phyloP scores from a whole-genome alignment of 1,140 invertebrate genomes.

The Leptopilina clavipes region DNA sequence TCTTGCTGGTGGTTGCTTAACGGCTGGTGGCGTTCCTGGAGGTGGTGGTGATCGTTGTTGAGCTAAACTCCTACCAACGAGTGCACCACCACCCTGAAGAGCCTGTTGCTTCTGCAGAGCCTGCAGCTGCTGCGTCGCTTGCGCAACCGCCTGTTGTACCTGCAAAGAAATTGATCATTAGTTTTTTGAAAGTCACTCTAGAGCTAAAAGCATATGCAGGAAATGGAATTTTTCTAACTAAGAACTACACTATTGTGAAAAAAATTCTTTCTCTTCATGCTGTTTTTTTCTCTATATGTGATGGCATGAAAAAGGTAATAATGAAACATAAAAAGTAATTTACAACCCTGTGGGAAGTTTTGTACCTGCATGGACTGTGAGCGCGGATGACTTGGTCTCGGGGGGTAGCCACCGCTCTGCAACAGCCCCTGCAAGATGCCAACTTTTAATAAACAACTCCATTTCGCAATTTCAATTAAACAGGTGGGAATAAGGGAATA shows the following conservation, averaged over 20 bases:
- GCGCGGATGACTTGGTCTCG: constrained; percentile 71
- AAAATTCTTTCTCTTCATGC: constrained; percentile 21
- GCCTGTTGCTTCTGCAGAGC: constrained; percentile 86
- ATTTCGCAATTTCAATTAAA: background rate
- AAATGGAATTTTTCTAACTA: background rate
- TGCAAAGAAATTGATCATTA: constrained; percentile 61
- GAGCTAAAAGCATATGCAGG: background rate
- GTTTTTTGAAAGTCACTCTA: constrained; percentile 2
- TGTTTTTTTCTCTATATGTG: background rate
- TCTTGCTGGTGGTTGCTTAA: constrained; percentile 75
- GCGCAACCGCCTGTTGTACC: constrained; percentile 86
- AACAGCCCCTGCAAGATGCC: constrained; percentile 72
- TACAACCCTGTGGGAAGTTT: constrained; percentile 49
- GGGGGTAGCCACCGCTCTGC: constrained; percentile 70
- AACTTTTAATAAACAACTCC: constrained; percentile 32
- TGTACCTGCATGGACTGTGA: constrained; percentile 74
- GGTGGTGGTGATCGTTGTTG: constrained; percentile 74
- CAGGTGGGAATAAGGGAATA: too few species aligned
- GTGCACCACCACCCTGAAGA: constrained; percentile 65
- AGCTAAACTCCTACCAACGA: constrained; percentile 64
- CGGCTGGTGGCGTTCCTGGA: constrained; percentile 69
- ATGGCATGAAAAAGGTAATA: too few species aligned
- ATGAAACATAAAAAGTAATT: constrained; percentile 45
- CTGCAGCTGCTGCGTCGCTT: constrained; percentile 88
- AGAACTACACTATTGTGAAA: background rate